phyloP scores from a whole-genome alignment of 2,888 invertebrate species.

The Leucophenga maculata region DNA sequence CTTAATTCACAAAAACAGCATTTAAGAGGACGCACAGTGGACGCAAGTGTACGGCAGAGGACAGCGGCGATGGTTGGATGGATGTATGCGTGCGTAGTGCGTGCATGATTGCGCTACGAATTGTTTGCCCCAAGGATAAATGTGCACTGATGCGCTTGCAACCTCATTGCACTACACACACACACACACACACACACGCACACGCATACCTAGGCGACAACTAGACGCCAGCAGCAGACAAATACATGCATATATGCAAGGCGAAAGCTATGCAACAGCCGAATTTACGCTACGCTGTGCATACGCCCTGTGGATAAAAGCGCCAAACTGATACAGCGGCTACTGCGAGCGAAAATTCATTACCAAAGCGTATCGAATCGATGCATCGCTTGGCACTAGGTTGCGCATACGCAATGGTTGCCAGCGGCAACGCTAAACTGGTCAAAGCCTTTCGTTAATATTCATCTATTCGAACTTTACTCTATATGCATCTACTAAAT shows the following conservation, averaged over 20 bases:
- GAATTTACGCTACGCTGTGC: no score
- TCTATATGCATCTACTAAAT: neutral
- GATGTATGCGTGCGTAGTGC: neutral
- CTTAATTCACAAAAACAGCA: no score
- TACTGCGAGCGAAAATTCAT: no score
- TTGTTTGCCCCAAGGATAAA: slow-evolving; percentile 30
- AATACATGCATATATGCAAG: neutral
- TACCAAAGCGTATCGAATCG: no score
- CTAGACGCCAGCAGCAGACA: neutral
- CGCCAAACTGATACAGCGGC: no score
- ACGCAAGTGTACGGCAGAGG: no score
- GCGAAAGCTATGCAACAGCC: neutral
- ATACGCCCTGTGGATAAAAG: no score
- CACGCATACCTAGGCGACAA: neutral
- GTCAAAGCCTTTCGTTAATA: slow-evolving; percentile 17
- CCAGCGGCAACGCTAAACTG: slow-evolving; percentile 16
- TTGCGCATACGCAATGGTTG: slow-evolving; percentile 39
- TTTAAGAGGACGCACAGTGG: neutral
- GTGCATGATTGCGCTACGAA: slow-evolving; percentile 47
- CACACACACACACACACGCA: neutral
- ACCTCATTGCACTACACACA: no score
- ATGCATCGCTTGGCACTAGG: slow-evolving; percentile 23
- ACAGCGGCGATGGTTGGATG: neutral
- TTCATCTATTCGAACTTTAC: neutral
- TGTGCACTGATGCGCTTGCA: no score